Base-by-base conservation (phyloP, 2,797 vertebrate species). In the Spea hammondii region DNA sequence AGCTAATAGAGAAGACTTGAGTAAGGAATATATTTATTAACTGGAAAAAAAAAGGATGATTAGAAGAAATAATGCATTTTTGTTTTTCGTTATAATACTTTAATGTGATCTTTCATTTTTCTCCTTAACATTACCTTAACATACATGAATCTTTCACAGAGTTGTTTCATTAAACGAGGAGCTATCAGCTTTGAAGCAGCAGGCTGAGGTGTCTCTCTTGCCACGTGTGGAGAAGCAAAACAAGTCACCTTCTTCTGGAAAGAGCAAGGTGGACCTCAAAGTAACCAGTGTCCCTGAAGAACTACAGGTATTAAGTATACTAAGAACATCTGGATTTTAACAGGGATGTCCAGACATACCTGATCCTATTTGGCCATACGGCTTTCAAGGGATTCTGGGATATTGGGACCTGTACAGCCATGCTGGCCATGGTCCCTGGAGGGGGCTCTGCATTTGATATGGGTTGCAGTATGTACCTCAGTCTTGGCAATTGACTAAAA, bases 91-190 rank as follows among this genome's bases (percentile, higher is more conserved):
- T 69, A 10, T 80, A 70, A 69, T 4, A 64, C 6, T 49, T 46
- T 13, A 66, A 48, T 66, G 45, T 69, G 7, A 8, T 49, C 9
- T 69, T 49, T 69, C 48, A 17, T 46, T 74, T 46, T 62, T 3
- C 10, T 12, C 9, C n/a, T 14, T 6, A 17, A 17, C 4, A 62
- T 62, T 17, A 17, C 59, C 12, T 32, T 32, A 62, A 62, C 12
- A 2, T 83, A 32, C 32, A n/a, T 83, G 70, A 79, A 86, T 89
- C 86, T 53, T 64, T 14, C 49, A 46, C 83, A 94, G 93, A 65
- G 82, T 92, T 83, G 74, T 88, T 86, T 84, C 81, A 80, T 74
- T 93, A 85, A 86, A 64, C 44, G 83, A 90, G 72, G 85, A 91
- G 66, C 79, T 93, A 49, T 88, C 86, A 76, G 66, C 86, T 75